Percentiles rank a stretch among this genome's conserved stretches.
Conservation (phyloP, 2,797 vertebrate genomes). For the Poliocrania exsul region DNA sequence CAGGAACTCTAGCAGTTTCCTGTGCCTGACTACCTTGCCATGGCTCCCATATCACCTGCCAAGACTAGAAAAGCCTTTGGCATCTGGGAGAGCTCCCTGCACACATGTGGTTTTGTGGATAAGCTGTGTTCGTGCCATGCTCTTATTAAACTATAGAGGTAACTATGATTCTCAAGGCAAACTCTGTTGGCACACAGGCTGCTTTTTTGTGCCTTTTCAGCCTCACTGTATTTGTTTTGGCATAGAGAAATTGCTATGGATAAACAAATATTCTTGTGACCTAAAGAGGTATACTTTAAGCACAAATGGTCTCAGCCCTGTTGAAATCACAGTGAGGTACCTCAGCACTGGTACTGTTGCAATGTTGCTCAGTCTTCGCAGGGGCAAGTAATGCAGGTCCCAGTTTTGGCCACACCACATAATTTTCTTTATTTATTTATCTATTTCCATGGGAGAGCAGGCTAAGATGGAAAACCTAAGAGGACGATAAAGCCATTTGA, state of each 20-base stretch:
- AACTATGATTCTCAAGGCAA: neutral
- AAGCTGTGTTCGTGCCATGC: fast-evolving
- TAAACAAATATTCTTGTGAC: neutral
- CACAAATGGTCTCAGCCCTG: neutral
- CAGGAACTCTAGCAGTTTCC: neutral
- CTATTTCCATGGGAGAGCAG: neutral
- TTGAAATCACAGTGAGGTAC: neutral
- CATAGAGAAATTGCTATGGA: neutral
- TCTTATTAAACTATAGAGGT: neutral
- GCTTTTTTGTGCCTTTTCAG: neutral
- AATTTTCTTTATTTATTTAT: neutral
- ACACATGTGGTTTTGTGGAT: fast-evolving
- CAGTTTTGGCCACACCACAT: neutral
- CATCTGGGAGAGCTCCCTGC: neutral
- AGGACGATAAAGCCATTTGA: neutral
- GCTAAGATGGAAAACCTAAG: slow-evolving; percentile 1
- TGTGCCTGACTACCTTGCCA: neutral
- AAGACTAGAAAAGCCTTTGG: neutral
- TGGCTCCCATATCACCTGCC: neutral
- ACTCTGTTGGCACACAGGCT: neutral
- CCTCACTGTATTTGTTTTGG: neutral
- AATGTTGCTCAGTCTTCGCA: neutral
- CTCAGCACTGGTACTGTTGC: neutral
- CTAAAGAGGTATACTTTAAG: neutral
- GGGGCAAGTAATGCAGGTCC: neutral